Base-by-base conservation (phyloP, 2,797 vertebrate species). In the Falco naumanni region DNA sequence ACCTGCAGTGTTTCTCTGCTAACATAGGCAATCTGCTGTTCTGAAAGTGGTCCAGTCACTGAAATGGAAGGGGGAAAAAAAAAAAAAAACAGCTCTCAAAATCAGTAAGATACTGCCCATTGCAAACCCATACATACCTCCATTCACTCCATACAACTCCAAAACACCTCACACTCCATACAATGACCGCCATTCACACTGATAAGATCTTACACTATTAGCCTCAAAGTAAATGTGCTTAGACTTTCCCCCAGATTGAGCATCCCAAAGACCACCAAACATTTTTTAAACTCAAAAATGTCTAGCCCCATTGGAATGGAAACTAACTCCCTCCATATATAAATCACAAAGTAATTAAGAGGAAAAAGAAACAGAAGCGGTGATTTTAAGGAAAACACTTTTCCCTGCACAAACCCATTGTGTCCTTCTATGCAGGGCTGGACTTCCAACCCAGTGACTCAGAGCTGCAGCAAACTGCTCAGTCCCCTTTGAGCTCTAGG, bases 1-100 rank as follows among this genome's bases (percentile, higher is more conserved):
- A 99, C 99, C 99, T 99, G 99, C 94, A 99, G 98, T 94, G 99
- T 99, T 98, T 99, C 99, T 97, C 99, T 98, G 94, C 99, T 99
- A 97, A 99, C 99, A 96, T 99, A 99, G 33, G 99, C 99, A 96
- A 99, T 99, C 97, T 99, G 99, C 50, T 99, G 98, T 97, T 99
- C 99, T 93, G 99, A 99, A 82, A 99, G 97, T 91, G 99, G 99
- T 95, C 99, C 99, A 8, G 99, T 99, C 93, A 99, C 99, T 99
- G 93, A 53, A 98, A 97, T 3, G 12, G 21, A 95, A 94, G 11
- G 16, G 25, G 45, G 95, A 64, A 91, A 86, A 84, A 87, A 84
- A 34, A 93, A 48, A 68, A 81, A 77, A 89, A 78, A 28, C 9
- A 11, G 17, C 72, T 43, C 37, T 87, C 45, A 84, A 65, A 74